These are phyloP conservation scores for Erpetoichthys calabaricus DNA, from an alignment of 2,797 vertebrate species.

Conservation along the genomic window DNA sequence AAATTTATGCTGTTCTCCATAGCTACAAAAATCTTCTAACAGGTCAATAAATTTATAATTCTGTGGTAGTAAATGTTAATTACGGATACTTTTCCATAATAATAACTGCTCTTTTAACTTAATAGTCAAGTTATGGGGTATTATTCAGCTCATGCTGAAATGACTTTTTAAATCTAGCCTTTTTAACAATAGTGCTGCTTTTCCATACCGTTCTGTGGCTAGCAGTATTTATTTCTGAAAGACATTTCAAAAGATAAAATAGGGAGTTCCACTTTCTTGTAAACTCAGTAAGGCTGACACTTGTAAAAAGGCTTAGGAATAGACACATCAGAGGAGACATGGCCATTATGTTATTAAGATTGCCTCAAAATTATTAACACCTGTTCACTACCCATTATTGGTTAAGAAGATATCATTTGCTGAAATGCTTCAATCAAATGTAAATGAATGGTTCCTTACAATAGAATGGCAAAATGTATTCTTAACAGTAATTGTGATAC, in stretches of 20 bases:
- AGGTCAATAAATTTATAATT: too few relatives aligned
- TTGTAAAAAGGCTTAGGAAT: not conserved
- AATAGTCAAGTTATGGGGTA: too few relatives aligned
- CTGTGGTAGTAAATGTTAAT: too few relatives aligned
- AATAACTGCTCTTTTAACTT: too few relatives aligned
- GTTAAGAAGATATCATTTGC: constrained; percentile 1
- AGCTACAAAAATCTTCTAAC: too few relatives aligned
- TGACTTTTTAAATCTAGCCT: too few relatives aligned
- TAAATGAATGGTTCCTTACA: not conserved
- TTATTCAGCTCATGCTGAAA: too few relatives aligned
- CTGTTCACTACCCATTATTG: not conserved
- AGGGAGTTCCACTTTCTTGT: not conserved
- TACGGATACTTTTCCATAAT: too few relatives aligned
- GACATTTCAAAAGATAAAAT: not conserved
- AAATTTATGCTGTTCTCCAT: too few relatives aligned
- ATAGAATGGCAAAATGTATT: constrained; percentile 1
- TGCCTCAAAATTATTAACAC: constrained; percentile 1
- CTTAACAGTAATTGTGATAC: not conserved
- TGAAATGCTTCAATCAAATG: constrained; percentile 3
- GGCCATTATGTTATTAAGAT: not conserved
- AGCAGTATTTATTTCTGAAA: not conserved
- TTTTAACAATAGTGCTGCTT: too few relatives aligned
- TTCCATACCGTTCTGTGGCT: too few relatives aligned
- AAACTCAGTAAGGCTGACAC: not conserved
- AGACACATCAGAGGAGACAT: not conserved